A percentile compares a stretch with the other conserved stretches of the same genome.
Conservation (phyloP, 2,797 vertebrate genomes). For the Cyclopterus lumpus region DNA sequence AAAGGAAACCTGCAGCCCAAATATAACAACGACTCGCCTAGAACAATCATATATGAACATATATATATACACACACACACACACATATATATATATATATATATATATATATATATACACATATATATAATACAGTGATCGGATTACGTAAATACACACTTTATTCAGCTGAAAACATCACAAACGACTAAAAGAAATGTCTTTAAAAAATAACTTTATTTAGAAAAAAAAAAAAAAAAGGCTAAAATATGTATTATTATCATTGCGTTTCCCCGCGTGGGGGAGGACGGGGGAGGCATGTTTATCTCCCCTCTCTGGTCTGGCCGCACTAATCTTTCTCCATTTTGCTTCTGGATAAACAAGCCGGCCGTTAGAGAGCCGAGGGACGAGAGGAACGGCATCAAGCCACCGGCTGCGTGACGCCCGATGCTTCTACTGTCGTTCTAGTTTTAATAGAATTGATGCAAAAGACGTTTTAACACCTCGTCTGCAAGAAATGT, state of each 20-base stretch:
- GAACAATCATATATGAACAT: too few species aligned
- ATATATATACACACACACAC: too few species aligned
- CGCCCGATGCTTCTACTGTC: neutral
- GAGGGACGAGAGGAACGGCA: neutral
- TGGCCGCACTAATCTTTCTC: conserved; percentile 67
- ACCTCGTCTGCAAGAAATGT: neutral
- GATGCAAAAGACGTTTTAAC: too few species aligned
- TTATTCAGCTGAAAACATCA: neutral
- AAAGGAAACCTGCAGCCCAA: conserved; percentile 8
- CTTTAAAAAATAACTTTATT: neutral
- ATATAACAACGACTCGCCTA: conserved; percentile 33
- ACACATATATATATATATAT: too few species aligned
- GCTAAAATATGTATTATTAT: neutral
- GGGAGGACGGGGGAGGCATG: conserved; percentile 21
- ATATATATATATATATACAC: too few species aligned
- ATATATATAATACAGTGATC: too few species aligned
- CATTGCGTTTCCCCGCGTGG: neutral
- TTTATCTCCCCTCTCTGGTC: conserved; percentile 42
- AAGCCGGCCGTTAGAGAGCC: conserved; percentile 12
- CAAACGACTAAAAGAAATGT: neutral
- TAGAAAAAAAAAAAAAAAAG: fast-evolving
- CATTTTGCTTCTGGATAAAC: conserved; percentile 56
- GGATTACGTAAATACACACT: neutral
- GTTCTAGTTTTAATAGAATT: too few species aligned
- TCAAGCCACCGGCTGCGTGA: neutral